Base-by-base conservation (phyloP, 2,888 invertebrate species). In the Hirtodrosophila histrioides region DNA sequence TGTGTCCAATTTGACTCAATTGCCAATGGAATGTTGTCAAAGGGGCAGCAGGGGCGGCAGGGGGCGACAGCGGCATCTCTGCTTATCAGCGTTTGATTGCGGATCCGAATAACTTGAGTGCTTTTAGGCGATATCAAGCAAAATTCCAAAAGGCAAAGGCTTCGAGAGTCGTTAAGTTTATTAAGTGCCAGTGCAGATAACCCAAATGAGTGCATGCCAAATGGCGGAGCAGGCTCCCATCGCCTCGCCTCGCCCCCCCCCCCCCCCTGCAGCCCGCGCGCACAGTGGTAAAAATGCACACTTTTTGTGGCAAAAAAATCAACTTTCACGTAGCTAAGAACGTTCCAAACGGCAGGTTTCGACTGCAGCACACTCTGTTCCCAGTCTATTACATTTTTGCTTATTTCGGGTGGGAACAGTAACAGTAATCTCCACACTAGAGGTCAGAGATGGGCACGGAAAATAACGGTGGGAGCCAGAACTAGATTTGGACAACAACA, bases 161-260 rank as follows among this genome's bases (percentile, higher is more conserved):
- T 78, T 81, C 65, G 68, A 81, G 70, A 86, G 81, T 86, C 86
- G 84, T 81, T 81, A 86, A 80, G 81, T 84, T 84, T 81, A 86
- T 81, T 86, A 81, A 81, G 81, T 86, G 81, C 74, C 64, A 64
- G 61, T 65, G 80, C 74, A 81, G 81, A 81, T 81, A 81, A 84
- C 70, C 85, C 60, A 84, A 81, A 84, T 81, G 81, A 81, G 85
- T 81, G 80, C 86, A 86, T 70, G 84, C 83, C 74, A 79, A 80
- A 79, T 80, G 86, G 69, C 1, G 6, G 63, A 69, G 49, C 17
- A 17, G 1, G 17, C 17, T 17, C 17, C 17, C 17, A 48, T 17
- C 17, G 17, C 60, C 48, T 53, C 41, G 12, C 72, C 65, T 40
- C 51, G 60, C 62, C 53, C 44, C 3, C 33, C 49, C 27, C 8